These are phyloP conservation scores for Brachionus calyciflorus DNA, from an alignment of 1,140 invertebrate genomes.

Conservation along the genomic window DNA sequence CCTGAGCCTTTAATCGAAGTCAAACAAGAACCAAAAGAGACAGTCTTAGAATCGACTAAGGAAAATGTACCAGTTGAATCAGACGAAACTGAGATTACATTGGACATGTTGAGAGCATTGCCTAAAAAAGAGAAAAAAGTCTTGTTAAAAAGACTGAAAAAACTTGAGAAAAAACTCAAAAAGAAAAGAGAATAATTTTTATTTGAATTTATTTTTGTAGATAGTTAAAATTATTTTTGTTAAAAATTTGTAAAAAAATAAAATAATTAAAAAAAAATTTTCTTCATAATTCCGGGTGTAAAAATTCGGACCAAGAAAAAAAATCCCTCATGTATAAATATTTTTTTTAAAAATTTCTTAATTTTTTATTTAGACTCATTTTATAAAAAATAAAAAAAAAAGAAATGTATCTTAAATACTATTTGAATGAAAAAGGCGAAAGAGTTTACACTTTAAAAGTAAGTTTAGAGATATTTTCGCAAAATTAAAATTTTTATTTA, in stretches of 20 bases:
- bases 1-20: not conserved
- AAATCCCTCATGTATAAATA: not conserved
- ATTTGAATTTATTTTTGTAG: not conserved
- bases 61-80: conserved; percentile 3
- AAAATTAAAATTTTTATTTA: not conserved
- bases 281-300: not conserved
- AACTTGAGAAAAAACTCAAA: conserved; percentile 16
- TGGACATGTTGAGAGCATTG: conserved; percentile 26
- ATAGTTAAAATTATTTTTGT: conserved; percentile 3
- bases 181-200: not conserved
- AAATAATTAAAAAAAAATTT: not conserved
- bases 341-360: not conserved
- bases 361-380: not conserved
- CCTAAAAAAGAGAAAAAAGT: conserved; percentile 43
- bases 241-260: not conserved
- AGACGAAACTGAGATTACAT: not conserved
- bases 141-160: not conserved
- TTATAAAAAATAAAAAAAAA: not conserved
- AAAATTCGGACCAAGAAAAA: conserved; percentile 21
- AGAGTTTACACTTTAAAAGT: conserved; percentile 62
- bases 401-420: conserved; percentile 61
- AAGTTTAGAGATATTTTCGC: not conserved
- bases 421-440: conserved; percentile 58
- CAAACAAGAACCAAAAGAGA: conserved; percentile 28
- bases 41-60: not conserved